Conservation (phyloP, 2,113 vertebrate species). For the Dicaeum eximium region DNA sequence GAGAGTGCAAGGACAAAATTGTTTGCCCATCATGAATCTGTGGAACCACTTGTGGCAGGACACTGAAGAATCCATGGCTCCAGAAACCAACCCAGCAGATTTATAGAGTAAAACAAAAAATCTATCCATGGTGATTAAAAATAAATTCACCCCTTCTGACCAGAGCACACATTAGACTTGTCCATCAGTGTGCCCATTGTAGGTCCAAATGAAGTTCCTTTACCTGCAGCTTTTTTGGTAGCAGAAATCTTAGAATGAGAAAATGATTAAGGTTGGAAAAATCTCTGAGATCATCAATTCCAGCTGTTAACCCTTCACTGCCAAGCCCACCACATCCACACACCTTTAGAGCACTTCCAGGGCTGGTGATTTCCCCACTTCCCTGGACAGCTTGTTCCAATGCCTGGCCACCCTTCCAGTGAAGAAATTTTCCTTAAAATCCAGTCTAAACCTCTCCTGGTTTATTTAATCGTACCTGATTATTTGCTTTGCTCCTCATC, state of each 20-base stretch:
- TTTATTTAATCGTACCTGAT: neutral
- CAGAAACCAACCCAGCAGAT: neutral
- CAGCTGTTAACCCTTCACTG: neutral
- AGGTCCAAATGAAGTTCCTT: neutral
- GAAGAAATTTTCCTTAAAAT: neutral
- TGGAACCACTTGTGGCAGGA: neutral
- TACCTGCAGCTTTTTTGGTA: neutral
- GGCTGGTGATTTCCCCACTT: neutral
- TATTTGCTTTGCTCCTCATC: neutral
- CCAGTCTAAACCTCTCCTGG: neutral
- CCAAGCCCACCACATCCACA: neutral
- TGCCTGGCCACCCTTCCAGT: neutral
- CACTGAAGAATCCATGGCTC: neutral
- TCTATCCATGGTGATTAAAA: neutral
- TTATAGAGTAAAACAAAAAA: neutral
- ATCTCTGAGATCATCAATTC: neutral
- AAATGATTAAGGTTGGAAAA: neutral
- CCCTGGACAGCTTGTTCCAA: neutral
- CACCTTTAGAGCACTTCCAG: neutral
- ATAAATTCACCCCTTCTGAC: neutral
- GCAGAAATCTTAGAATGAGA: neutral
- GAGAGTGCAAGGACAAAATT: neutral
- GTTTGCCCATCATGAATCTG: neutral
- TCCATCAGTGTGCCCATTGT: neutral
- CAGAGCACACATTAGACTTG: fast-evolving